These are phyloP conservation scores for Drosophila paramelanica DNA, from an alignment of 2,888 invertebrate genomes.

Conservation along the genomic window DNA sequence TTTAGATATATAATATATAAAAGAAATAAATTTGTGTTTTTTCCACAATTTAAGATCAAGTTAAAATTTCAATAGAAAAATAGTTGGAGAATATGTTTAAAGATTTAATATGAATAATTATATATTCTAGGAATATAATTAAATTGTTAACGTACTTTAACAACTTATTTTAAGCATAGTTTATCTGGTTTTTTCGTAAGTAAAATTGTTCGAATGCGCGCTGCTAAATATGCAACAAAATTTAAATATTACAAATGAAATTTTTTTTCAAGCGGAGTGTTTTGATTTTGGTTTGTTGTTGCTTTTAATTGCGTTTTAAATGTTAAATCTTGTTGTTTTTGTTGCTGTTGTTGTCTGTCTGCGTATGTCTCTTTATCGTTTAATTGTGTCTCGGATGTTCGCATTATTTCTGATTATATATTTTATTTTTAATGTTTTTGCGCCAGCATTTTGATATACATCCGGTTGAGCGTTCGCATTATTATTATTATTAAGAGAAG, in stretches of 20 bases:
- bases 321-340: constrained; percentile 2
- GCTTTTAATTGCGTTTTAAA: constrained; percentile 48
- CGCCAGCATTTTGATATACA: constrained; percentile 10
- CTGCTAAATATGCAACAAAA: constrained; percentile 61
- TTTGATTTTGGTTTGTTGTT: constrained; percentile 7
- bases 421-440: background rate
- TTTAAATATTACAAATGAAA: background rate
- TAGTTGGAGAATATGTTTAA: background rate
- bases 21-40: constrained; percentile 5
- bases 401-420: constrained; percentile 4
- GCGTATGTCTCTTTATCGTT: constrained; percentile 30
- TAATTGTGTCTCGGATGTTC: constrained; percentile 6
- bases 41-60: background rate
- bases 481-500: no score
- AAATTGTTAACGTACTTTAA: background rate
- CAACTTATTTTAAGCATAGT: background rate
- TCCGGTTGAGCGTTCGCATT: background rate
- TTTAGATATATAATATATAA: background rate
- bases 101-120: background rate
- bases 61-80: background rate
- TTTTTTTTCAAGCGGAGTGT: constrained; percentile 13
- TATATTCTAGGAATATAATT: background rate
- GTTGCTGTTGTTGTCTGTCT: constrained; percentile 24
- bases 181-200: background rate
- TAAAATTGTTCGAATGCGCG: constrained; percentile 1